Base-by-base conservation (phyloP, 64 coral and sea anemone genomes). In the Stichodactyla mertensii region DNA sequence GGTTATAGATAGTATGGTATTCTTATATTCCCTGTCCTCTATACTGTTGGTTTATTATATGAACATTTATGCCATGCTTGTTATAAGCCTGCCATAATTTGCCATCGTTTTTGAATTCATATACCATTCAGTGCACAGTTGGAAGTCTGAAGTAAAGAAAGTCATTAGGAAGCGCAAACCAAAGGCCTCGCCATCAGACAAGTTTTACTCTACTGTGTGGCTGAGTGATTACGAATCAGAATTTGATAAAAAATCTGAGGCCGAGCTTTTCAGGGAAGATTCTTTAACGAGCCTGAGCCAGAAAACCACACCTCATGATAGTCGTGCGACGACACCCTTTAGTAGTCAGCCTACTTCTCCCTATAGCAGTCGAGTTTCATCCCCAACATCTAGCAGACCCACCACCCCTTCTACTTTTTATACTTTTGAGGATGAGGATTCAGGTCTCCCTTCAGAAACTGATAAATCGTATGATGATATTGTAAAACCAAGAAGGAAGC, bases 171-270 rank as follows among this genome's bases (percentile, higher is more conserved):
- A 86, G 88, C 90, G 79, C 51, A 99, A 95, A 82, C 85, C 90
- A 90, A 90, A 95, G 93, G 54, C 91, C 55, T 83, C 82, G 66
- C 92, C 94, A 87, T 87, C 94, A 53, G 89, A 99, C 89, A 99
- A 91, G 88, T 99, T 99, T 99, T 99, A 99, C 82, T 95, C 97
- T 55, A 99, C 97, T 89, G 97, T 99, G 82, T 99, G 97, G 97
- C 97, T 99, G 51, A 99, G 97, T 84, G 97, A 99, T 80, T 99
- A 92, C 87, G 97, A 99, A 70, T 99, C 88, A 54, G 94, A 96
- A 87, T 89, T 80, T 52, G 97, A 99, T 61, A 99, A 89, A 82
- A 99, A 99, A 83, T 88, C 91, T 61, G 97, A 99, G 82, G 81
- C 91, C 16, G 91, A 88, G 80, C 80, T 70, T 52, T 82, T 62